Conservation (phyloP, 2,113 vertebrate genomes). For the Ictidomys tridecemlineatus region DNA sequence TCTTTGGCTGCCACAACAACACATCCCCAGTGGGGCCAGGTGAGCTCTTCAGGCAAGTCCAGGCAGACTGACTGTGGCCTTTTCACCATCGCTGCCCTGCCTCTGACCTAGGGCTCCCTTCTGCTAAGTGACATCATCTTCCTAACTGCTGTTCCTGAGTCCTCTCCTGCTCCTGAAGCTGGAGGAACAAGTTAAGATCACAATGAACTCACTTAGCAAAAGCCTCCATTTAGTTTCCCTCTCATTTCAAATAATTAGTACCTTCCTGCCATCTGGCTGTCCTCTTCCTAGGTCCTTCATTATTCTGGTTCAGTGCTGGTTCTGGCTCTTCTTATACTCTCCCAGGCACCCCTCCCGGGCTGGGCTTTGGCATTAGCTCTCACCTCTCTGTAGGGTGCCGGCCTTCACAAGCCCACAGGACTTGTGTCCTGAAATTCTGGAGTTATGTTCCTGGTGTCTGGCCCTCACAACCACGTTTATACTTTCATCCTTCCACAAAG, state of each 20-base stretch:
- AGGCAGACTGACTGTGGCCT: too few species aligned
- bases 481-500: neutral
- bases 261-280: neutral
- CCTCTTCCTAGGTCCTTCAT: neutral
- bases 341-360: too few species aligned
- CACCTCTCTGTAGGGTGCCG: too few species aligned
- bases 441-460: neutral
- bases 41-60: too few species aligned
- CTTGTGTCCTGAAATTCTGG: neutral
- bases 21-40: too few species aligned
- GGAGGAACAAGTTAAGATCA: neutral
- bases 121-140: neutral
- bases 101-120: too few species aligned
- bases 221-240: neutral
- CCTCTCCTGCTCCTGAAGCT: too few species aligned
- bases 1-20: too few species aligned
- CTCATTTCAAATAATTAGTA: neutral
- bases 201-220: neutral
- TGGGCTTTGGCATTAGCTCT: too few species aligned
- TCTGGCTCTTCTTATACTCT: neutral
- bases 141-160: neutral
- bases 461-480: too few species aligned
- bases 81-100: accelerated
- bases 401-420: too few species aligned
- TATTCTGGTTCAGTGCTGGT: too few species aligned